phyloP scores from a whole-genome alignment of 2,113 vertebrate genomes.

The Castor canadensis region DNA sequence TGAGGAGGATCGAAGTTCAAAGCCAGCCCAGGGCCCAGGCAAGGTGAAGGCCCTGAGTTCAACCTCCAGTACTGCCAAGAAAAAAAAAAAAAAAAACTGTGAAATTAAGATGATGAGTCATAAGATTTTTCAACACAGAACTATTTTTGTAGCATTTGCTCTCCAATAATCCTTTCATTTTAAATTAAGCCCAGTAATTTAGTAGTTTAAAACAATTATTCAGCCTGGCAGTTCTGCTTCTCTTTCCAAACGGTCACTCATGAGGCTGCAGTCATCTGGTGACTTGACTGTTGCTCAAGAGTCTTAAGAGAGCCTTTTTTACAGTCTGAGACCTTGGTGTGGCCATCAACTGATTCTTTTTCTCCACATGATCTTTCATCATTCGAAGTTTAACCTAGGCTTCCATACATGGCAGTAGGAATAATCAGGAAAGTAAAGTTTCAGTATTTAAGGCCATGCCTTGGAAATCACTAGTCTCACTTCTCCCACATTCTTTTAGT shows the following conservation, averaged over 20 bases:
- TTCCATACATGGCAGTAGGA: neutral
- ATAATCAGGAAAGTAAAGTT: neutral
- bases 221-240: neutral
- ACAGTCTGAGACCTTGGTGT: neutral
- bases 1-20: no score
- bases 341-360: neutral
- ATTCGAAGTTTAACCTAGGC: neutral
- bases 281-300: neutral
- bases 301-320: neutral
- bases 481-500: neutral
- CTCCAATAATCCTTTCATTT: neutral
- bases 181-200: neutral
- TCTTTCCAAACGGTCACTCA: neutral
- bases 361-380: neutral
- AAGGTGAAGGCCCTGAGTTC: no score
- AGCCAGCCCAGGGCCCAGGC: no score
- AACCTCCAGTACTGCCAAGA: no score
- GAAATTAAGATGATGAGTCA: neutral
- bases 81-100: no score
- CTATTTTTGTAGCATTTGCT: conserved; percentile 21
- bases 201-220: neutral
- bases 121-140: neutral
- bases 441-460: neutral
- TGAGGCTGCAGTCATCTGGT: neutral
- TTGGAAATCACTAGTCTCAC: neutral